These are phyloP conservation scores for Cheilosia pagana DNA, from an alignment of 2,888 invertebrate species.

Conservation along the genomic window DNA sequence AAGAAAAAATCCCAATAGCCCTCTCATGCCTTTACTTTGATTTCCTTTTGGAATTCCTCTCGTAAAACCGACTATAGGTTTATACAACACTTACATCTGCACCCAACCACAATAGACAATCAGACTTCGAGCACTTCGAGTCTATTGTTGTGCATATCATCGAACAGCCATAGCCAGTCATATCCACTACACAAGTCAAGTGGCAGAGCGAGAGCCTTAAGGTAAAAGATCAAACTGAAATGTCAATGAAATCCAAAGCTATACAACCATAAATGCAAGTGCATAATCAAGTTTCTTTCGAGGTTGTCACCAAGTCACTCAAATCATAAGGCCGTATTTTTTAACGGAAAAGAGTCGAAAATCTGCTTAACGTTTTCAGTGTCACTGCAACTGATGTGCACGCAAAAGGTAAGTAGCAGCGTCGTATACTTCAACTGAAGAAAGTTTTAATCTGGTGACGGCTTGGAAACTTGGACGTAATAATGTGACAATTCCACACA, in stretches of 20 bases:
- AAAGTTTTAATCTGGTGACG: slow-evolving; percentile 58
- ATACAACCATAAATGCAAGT: neutral
- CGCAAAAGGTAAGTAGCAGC: slow-evolving; percentile 10
- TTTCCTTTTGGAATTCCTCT: too few species aligned
- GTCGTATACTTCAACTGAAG: slow-evolving; percentile 13
- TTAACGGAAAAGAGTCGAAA: slow-evolving; percentile 21
- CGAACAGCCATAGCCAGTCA: slow-evolving; percentile 48
- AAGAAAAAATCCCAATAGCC: too few species aligned
- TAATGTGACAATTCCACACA: slow-evolving; percentile 27
- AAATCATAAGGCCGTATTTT: neutral
- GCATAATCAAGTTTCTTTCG: slow-evolving; percentile 36
- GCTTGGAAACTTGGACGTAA: slow-evolving; percentile 47
- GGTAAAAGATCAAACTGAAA: slow-evolving; percentile 40
- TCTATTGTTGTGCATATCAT: slow-evolving; percentile 53
- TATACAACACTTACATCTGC: neutral
- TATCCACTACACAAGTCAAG: slow-evolving; percentile 60
- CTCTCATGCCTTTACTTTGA: too few species aligned
- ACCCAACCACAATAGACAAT: slow-evolving; percentile 41
- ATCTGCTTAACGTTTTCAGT: slow-evolving; percentile 33
- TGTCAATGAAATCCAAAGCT: slow-evolving; percentile 45
- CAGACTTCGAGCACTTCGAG: slow-evolving; percentile 41
- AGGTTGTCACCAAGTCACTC: slow-evolving; percentile 36
- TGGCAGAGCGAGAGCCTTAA: slow-evolving; percentile 41
- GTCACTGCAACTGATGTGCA: slow-evolving; percentile 17
- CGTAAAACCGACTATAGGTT: neutral